phyloP scores from a whole-genome alignment of 2,888 invertebrate species.

The Machimus rusticus region DNA sequence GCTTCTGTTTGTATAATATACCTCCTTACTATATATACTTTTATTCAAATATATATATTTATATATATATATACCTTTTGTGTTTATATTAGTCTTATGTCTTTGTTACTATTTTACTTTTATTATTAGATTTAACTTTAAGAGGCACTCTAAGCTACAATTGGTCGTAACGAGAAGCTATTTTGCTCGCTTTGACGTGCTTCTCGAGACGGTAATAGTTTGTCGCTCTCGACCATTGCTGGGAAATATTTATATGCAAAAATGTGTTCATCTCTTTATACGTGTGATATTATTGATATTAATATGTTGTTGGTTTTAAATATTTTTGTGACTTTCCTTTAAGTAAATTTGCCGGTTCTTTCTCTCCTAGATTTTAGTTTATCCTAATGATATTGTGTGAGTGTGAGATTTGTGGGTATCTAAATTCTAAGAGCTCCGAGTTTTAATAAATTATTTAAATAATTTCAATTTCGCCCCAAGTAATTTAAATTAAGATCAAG shows the following conservation, averaged over 20 bases:
- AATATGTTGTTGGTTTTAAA: slow-evolving; percentile 26
- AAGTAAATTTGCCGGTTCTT: slow-evolving; percentile 26
- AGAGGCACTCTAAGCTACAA: slow-evolving; percentile 57
- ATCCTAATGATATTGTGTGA: slow-evolving; percentile 40
- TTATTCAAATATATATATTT: slow-evolving; percentile 31
- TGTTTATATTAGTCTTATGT: slow-evolving; percentile 47
- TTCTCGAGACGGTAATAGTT: slow-evolving; percentile 47
- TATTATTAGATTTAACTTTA: slow-evolving; percentile 44
- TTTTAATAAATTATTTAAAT: slow-evolving; percentile 19
- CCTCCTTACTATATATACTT: slow-evolving; percentile 30
- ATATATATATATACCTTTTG: not conserved
- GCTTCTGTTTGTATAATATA: slow-evolving; percentile 29
- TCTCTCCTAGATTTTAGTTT: slow-evolving; percentile 15
- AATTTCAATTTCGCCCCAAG: not conserved
- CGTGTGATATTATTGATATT: slow-evolving; percentile 37
- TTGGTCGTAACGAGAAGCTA: slow-evolving; percentile 53
- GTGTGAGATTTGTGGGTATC: slow-evolving; percentile 30
- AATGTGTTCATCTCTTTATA: slow-evolving; percentile 25
- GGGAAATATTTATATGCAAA: slow-evolving; percentile 49
- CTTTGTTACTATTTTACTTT: slow-evolving; percentile 47
- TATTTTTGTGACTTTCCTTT: slow-evolving; percentile 21
- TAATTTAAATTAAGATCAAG: not conserved
- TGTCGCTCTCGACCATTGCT: slow-evolving; percentile 53
- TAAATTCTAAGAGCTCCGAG: slow-evolving; percentile 39
- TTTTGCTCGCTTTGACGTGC: slow-evolving; percentile 20